These are phyloP conservation scores for Neocrepidodera transversa DNA, from an alignment of 2,888 invertebrate genomes.

Conservation along the genomic window DNA sequence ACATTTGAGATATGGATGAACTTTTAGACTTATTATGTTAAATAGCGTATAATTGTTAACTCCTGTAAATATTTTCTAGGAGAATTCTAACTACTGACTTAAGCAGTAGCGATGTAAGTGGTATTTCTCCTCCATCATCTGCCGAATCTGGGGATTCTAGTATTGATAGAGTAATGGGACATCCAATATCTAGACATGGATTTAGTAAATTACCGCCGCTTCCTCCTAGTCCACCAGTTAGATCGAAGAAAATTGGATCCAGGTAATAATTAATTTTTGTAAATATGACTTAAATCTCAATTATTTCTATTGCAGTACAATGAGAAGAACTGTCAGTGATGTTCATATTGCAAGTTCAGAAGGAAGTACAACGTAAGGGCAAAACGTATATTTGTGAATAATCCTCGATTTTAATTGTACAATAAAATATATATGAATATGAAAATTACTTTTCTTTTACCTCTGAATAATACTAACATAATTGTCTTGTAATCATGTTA, in stretches of 20 bases:
- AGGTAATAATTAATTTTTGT: slow-evolving; percentile 12
- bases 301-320: slow-evolving; percentile 30
- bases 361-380: slow-evolving; percentile 15
- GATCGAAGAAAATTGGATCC: slow-evolving; percentile 31
- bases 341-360: slow-evolving; percentile 17
- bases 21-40: too few species aligned
- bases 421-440: slow-evolving; percentile 1
- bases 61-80: too few species aligned
- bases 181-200: slow-evolving; percentile 55
- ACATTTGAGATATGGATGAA: too few species aligned
- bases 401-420: background rate
- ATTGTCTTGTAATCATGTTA: too few species aligned
- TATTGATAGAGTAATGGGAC: slow-evolving; percentile 59
- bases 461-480: too few species aligned
- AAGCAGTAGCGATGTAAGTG: slow-evolving; percentile 50
- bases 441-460: background rate
- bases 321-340: slow-evolving; percentile 42
- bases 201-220: slow-evolving; percentile 56
- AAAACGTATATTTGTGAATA: background rate
- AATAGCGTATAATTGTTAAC: too few species aligned
- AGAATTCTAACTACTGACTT: slow-evolving; percentile 48
- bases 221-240: slow-evolving; percentile 55
- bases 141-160: slow-evolving; percentile 55
- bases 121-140: slow-evolving; percentile 56
- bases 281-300: background rate